A percentile compares a stretch with the other conserved stretches of the same genome.
These are phyloP conservation scores for Neuroterus valhalla DNA, from an alignment of 1,140 invertebrate genomes.

Conservation along the genomic window DNA sequence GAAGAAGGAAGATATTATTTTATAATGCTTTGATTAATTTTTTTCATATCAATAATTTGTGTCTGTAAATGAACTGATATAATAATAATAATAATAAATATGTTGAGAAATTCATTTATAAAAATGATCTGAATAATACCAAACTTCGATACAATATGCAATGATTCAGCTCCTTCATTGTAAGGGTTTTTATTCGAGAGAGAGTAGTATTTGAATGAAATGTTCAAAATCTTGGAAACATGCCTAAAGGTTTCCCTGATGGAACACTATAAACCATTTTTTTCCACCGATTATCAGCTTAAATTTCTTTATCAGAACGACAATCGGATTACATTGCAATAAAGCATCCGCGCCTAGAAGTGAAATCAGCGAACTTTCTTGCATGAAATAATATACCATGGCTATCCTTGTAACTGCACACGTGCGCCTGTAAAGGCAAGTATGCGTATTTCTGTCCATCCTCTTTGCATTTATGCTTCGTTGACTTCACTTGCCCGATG, in stretches of 20 bases:
- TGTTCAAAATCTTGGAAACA: neutral
- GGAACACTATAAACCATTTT: conserved; percentile 14
- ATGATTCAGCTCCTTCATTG: no score
- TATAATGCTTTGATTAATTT: no score
- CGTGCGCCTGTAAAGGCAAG: conserved; percentile 6
- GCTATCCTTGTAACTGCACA: conserved; percentile 8
- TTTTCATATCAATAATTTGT: no score
- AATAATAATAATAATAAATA: no score
- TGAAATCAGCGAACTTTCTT: conserved; percentile 27
- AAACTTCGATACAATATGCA: no score
- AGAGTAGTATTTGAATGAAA: no score
- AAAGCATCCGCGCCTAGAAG: conserved; percentile 15
- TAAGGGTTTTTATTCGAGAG: no score
- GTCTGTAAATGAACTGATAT: no score
- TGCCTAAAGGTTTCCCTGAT: neutral
- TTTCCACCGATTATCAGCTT: conserved; percentile 14
- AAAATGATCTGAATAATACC: no score
- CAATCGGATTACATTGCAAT: conserved; percentile 16
- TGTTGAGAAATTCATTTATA: no score
- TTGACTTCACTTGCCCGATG: conserved; percentile 14
- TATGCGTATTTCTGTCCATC: conserved; percentile 17
- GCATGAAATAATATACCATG: conserved; percentile 20
- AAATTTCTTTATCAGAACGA: neutral
- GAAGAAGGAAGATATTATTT: no score
- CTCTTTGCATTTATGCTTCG: conserved; percentile 25